Evolutionary conservation across 2,888 invertebrate species (phyloP).

Genomic region (Sarcophaga caerulescens): DNA sequence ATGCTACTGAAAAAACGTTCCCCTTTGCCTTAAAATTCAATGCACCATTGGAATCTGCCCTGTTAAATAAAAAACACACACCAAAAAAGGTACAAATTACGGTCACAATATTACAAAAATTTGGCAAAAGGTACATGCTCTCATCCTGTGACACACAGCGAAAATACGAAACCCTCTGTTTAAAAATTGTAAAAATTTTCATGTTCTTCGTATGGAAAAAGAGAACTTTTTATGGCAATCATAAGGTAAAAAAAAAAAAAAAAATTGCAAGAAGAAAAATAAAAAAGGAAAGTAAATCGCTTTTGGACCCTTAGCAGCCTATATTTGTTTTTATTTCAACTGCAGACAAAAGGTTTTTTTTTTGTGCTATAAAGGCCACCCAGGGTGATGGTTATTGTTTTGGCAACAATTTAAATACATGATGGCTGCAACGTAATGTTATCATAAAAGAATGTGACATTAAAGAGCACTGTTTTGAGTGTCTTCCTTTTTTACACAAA

Average conservation of each 20-base stretch:
- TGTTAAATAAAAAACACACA: constrained; percentile 19
- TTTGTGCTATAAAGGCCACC: neutral
- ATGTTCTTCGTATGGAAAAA: neutral
- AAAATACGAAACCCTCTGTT: constrained; percentile 7
- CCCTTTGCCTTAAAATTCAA: constrained; percentile 26
- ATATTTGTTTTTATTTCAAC: neutral
- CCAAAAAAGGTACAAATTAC: constrained; percentile 20
- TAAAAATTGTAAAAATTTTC: constrained; percentile 13
- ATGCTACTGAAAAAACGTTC: neutral
- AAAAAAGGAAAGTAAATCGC: too few relatives aligned
- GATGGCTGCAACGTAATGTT: neutral
- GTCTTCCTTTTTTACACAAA: too few relatives aligned
- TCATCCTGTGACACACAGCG: neutral
- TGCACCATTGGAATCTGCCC: neutral
- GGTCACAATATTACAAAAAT: neutral
- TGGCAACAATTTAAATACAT: neutral
- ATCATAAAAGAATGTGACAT: neutral
- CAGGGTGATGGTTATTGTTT: neutral
- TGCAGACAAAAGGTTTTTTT: neutral
- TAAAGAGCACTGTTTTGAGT: too few relatives aligned
- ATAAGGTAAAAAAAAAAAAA: neutral
- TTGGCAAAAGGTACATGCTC: neutral
- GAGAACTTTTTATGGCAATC: neutral
- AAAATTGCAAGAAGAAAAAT: neutral
- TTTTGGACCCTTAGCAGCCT: neutral